These are phyloP conservation scores for Lochmaea crataegi DNA, from an alignment of 2,888 invertebrate species.

Conservation along the genomic window DNA sequence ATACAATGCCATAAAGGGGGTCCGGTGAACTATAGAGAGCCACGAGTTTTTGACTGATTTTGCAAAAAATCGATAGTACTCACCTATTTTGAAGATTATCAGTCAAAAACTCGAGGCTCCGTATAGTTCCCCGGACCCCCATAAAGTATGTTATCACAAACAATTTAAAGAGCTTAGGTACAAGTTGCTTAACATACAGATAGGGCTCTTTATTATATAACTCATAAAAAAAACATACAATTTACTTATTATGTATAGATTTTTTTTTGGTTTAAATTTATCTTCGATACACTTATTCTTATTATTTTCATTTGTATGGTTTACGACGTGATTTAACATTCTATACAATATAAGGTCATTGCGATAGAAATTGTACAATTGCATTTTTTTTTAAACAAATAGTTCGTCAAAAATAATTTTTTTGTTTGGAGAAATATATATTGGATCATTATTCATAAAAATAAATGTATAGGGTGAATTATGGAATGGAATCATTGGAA, in stretches of 20 bases:
- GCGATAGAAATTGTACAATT: neutral
- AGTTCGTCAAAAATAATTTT: neutral
- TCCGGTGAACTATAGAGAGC: too few relatives aligned
- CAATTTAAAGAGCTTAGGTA: neutral
- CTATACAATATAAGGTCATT: conserved; percentile 1
- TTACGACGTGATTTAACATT: neutral
- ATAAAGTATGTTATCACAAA: neutral
- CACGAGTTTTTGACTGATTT: too few relatives aligned
- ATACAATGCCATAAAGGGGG: neutral
- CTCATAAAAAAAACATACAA: neutral
- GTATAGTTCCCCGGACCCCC: too few relatives aligned
- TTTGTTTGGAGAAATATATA: neutral
- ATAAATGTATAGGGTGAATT: neutral
- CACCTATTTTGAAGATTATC: too few relatives aligned
- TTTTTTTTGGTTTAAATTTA: neutral
- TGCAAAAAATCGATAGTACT: too few relatives aligned
- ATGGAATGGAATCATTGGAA: too few relatives aligned
- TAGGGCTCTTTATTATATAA: neutral
- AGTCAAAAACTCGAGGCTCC: too few relatives aligned
- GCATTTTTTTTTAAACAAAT: too few relatives aligned
- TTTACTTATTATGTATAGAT: conserved; percentile 1
- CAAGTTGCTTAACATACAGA: neutral
- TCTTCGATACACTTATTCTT: neutral
- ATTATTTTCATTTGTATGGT: too few relatives aligned
- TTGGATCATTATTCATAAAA: neutral